Conservation (phyloP, 2,888 invertebrate species). For the Drosophila colorata region DNA sequence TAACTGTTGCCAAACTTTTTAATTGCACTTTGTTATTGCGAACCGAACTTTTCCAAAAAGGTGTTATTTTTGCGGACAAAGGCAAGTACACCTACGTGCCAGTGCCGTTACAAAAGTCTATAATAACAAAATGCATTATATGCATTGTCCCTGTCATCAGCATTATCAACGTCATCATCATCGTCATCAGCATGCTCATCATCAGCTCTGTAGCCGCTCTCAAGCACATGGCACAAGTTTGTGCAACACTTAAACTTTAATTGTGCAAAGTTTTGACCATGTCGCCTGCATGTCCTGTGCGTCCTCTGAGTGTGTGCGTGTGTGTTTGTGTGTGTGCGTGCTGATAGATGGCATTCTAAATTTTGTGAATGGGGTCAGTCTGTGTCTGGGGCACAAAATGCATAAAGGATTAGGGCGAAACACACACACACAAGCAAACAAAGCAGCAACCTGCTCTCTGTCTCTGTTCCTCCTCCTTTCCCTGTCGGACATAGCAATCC, state of each 20-base stretch:
- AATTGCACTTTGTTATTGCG: constrained; percentile 67
- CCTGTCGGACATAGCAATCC: constrained; percentile 32
- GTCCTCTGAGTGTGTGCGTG: constrained; percentile 27
- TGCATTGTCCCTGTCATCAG: constrained; percentile 53
- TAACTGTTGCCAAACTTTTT: constrained; percentile 69
- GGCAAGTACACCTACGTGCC: constrained; percentile 42
- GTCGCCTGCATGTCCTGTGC: constrained; percentile 62
- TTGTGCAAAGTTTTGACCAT: constrained; percentile 79
- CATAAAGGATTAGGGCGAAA: constrained; percentile 69
- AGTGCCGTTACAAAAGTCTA: constrained; percentile 40
- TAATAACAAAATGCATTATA: constrained; percentile 74
- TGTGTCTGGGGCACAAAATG: constrained; percentile 65
- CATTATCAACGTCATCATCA: constrained; percentile 13
- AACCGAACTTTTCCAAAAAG: constrained; percentile 59
- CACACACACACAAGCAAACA: constrained; percentile 17
- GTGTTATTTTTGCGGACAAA: constrained; percentile 50
- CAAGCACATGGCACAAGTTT: constrained; percentile 71
- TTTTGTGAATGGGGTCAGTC: constrained; percentile 76
- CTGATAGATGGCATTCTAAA: constrained; percentile 76
- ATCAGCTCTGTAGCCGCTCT: constrained; percentile 28
- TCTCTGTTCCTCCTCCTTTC: constrained; percentile 5
- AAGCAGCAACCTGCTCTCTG: constrained; percentile 6
- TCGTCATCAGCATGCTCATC: constrained; percentile 7
- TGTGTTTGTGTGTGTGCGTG: constrained; percentile 42
- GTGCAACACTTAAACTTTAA: constrained; percentile 82